Evolutionary conservation across 1,140 invertebrate species (phyloP).

Genomic region (Sogatella furcifera): DNA sequence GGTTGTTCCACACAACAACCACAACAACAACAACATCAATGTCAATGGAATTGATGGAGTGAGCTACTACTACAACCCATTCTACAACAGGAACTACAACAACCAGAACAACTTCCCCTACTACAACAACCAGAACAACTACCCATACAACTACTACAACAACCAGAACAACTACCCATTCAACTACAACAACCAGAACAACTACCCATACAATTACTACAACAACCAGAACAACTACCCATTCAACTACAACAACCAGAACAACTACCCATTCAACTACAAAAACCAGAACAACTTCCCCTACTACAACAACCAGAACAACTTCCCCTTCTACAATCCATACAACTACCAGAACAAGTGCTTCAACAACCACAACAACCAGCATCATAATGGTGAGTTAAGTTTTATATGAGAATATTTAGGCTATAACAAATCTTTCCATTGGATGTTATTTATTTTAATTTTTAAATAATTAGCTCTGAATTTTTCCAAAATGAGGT

Average conservation of each 20-base stretch:
- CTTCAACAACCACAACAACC: background rate
- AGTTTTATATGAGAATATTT: no score
- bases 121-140: no score
- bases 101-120: background rate
- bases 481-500: no score
- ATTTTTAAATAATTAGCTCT: no score
- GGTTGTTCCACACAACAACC: background rate
- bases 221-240: background rate
- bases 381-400: background rate
- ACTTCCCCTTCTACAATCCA: no score
- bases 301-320: no score
- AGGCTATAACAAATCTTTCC: no score
- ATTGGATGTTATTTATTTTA: no score
- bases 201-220: background rate
- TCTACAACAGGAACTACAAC: background rate
- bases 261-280: background rate
- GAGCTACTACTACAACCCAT: background rate
- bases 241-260: no score
- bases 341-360: background rate
- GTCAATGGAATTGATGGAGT: background rate
- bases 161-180: background rate
- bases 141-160: background rate
- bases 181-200: background rate
- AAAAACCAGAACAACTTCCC: background rate
- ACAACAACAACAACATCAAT: slow-evolving; percentile 1